Percentiles rank a stretch among this genome's conserved stretches.
These are phyloP conservation scores for Peromyscus polionotus DNA, from an alignment of 2,113 vertebrate species.

Conservation along the genomic window DNA sequence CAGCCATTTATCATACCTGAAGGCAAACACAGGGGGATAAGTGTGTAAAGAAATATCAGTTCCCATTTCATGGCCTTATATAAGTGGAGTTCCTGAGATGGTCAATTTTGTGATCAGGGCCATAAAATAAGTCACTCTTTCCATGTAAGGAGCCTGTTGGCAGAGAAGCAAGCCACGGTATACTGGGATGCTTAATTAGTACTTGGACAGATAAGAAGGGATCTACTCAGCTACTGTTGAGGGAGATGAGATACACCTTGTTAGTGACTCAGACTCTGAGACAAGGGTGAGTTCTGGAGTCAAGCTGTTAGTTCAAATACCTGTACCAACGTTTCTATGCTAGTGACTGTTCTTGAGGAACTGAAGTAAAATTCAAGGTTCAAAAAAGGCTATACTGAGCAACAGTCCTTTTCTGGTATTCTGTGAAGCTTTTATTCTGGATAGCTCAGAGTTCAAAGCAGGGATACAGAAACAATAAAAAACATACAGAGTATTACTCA, in stretches of 20 bases:
- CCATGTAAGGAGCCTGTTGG: neutral
- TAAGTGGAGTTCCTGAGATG: neutral
- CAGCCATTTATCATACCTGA: neutral
- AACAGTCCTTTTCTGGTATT: neutral
- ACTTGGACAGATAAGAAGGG: neutral
- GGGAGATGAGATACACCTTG: neutral
- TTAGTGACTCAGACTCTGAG: neutral
- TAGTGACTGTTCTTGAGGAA: neutral
- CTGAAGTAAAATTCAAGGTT: neutral
- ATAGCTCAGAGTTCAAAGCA: neutral
- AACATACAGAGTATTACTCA: neutral
- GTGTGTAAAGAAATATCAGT: neutral
- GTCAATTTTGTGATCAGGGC: neutral
- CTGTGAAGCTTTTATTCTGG: neutral
- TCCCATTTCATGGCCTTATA: neutral
- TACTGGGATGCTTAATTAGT: too few species aligned
- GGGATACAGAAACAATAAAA: neutral
- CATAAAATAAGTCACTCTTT: conserved; percentile 16
- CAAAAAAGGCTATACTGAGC: neutral
- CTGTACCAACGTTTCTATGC: neutral
- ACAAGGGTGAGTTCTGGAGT: neutral
- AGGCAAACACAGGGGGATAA: neutral
- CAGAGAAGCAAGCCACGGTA: neutral
- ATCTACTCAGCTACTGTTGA: neutral
- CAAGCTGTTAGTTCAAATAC: neutral